Conservation (phyloP, 2,888 invertebrate genomes). For the Aleiodes leptofemur region DNA sequence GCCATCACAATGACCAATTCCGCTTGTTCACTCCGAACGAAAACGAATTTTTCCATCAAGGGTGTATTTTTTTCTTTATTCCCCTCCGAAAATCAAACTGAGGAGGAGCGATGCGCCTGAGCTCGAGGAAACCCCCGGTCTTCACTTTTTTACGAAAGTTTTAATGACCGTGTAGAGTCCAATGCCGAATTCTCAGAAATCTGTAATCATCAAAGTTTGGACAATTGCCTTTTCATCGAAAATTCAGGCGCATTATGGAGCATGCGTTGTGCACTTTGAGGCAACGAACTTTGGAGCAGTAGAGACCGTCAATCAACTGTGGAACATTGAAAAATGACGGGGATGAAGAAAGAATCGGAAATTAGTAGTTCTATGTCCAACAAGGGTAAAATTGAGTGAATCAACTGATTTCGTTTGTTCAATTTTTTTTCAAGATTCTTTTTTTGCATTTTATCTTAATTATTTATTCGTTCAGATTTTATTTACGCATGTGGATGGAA, state of each 20-base stretch:
- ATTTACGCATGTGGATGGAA: conserved; percentile 59
- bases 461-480: conserved; percentile 50
- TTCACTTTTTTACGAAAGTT: no score
- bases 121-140: no score
- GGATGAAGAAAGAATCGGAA: not conserved
- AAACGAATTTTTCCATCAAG: no score
- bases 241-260: not conserved
- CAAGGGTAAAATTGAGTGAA: not conserved
- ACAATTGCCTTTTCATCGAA: not conserved
- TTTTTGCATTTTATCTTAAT: conserved; percentile 9
- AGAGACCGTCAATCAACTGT: not conserved
- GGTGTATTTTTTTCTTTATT: no score
- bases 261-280: not conserved
- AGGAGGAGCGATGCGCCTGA: no score
- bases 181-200: no score
- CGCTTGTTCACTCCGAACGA: no score
- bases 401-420: no score
- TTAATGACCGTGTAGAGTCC: no score
- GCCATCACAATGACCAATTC: no score
- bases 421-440: not conserved
- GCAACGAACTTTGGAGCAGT: not conserved
- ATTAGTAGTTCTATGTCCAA: not conserved
- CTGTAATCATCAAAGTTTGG: not conserved
- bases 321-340: not conserved
- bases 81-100: no score